phyloP scores from a whole-genome alignment of 92 coral and sea anemone species.

The Porites lobata region DNA sequence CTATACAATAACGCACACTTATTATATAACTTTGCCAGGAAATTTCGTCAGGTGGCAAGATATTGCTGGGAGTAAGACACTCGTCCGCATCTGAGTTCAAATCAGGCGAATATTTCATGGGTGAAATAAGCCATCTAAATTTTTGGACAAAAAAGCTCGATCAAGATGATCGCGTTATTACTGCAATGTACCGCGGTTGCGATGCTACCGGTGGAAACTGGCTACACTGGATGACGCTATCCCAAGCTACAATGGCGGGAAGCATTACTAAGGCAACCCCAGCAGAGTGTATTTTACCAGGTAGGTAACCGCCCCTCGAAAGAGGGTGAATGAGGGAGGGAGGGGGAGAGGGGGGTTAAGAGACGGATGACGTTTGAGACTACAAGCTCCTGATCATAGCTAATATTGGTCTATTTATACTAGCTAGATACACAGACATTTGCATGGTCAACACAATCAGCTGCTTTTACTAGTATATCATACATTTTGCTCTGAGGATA shows the following conservation, averaged over 20 bases:
- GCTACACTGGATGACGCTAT: conserved; percentile 18
- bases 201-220: conserved; percentile 27
- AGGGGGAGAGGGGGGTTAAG: too few species aligned
- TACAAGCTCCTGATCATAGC: too few species aligned
- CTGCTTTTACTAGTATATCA: too few species aligned
- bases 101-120: neutral
- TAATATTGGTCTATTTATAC: too few species aligned
- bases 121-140: conserved; percentile 31
- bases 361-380: too few species aligned
- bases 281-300: conserved; percentile 23
- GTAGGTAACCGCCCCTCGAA: neutral
- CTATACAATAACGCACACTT: too few species aligned
- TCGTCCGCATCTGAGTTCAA: neutral
- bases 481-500: too few species aligned
- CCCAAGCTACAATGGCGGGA: conserved; percentile 6
- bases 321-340: too few species aligned
- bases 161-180: neutral
- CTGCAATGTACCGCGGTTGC: conserved; percentile 20
- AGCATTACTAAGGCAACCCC: conserved; percentile 14
- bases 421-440: too few species aligned
- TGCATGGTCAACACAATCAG: too few species aligned
- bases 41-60: neutral
- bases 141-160: conserved; percentile 12
- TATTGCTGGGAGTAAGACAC: conserved; percentile 16
- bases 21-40: neutral